Conservation (phyloP, 2,113 vertebrate genomes). For the Centrocercus urophasianus region DNA sequence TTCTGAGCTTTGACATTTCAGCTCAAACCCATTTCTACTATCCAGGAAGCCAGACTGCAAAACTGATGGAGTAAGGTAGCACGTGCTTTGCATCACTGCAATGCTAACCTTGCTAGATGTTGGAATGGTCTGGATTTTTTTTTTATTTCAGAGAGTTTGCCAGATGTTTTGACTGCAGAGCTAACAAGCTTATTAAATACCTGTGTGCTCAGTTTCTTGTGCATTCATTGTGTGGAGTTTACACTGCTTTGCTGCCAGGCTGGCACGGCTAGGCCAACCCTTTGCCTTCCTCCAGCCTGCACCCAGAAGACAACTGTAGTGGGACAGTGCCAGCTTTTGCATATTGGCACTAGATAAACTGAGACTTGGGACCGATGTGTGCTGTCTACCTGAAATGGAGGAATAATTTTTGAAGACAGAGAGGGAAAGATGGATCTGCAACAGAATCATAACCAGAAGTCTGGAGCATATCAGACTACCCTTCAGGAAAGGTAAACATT, state of each 20-base stretch:
- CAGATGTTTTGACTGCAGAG: not conserved
- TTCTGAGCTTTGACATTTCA: not conserved
- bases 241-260: not conserved
- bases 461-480: not conserved
- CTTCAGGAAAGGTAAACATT: not conserved
- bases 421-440: not conserved
- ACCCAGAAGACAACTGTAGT: not conserved
- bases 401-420: not conserved
- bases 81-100: not conserved
- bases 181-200: not conserved
- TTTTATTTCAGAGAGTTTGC: not conserved
- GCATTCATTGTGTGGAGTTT: not conserved
- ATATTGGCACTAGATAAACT: fast-evolving
- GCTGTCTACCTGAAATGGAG: not conserved
- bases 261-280: not conserved
- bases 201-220: not conserved
- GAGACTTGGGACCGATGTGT: not conserved
- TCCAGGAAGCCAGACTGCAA: not conserved
- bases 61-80: not conserved
- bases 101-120: not conserved
- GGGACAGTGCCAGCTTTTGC: not conserved
- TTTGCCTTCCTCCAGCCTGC: not conserved
- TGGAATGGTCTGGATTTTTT: not conserved
- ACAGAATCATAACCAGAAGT: not conserved
- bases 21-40: not conserved